Evolutionary conservation across 2,797 vertebrate species (phyloP).

Genomic region (Eulemur mongoz): DNA sequence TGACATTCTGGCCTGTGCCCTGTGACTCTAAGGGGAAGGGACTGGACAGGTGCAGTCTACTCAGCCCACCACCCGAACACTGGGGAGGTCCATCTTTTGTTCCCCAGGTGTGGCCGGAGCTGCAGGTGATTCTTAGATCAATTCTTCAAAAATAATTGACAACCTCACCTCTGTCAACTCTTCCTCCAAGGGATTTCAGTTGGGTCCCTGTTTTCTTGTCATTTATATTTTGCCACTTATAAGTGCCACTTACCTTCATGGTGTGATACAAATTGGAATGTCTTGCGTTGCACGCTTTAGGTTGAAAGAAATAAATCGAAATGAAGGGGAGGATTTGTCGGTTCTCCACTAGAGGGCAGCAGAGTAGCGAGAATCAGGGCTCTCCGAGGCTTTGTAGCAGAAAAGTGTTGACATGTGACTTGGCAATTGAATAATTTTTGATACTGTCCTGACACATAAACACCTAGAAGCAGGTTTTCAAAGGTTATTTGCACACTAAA

Average conservation of each 20-base stretch:
- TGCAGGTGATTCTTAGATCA: not conserved
- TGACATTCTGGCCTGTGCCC: not conserved
- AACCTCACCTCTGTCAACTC: not conserved
- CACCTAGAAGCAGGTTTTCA: conserved; percentile 83
- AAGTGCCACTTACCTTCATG: not conserved
- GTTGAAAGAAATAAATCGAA: not conserved
- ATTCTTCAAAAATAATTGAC: conserved; percentile 33
- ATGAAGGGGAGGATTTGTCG: not conserved
- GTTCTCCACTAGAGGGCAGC: conserved; percentile 83
- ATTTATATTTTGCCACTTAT: not conserved
- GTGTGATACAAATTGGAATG: not conserved
- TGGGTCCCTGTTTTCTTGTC: not conserved
- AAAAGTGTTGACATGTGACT: conserved; percentile 79
- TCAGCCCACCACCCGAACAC: fast-evolving
- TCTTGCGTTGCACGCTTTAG: not conserved
- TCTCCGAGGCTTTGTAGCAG: not conserved
- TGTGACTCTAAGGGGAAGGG: not conserved
- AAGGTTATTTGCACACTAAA: conserved; percentile 87
- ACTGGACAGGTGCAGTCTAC: fast-evolving
- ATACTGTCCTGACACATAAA: conserved; percentile 87
- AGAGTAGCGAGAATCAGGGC: conserved; percentile 77
- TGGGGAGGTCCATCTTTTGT: not conserved
- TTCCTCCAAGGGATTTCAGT: not conserved
- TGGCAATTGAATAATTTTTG: conserved; percentile 84
- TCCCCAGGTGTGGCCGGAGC: fast-evolving